Conservation (phyloP, 2,888 invertebrate species). For the Tyria jacobaeae region DNA sequence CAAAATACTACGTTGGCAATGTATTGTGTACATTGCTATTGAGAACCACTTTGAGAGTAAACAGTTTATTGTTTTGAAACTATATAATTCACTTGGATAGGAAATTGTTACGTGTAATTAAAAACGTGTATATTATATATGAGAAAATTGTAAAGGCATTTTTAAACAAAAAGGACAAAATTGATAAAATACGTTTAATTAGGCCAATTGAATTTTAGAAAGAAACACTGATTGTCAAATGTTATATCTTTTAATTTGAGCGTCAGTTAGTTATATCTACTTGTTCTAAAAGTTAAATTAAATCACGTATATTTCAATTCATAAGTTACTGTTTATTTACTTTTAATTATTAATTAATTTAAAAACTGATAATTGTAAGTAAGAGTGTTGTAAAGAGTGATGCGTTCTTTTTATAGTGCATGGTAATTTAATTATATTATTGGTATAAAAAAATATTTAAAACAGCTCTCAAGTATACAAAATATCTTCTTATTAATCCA, state of each 20-base stretch:
- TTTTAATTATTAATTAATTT: slow-evolving; percentile 2
- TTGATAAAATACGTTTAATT: background rate
- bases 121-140: too few relatives aligned
- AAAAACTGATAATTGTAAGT: slow-evolving; percentile 1
- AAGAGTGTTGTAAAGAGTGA: slow-evolving; percentile 5
- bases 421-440: background rate
- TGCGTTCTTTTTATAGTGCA: slow-evolving; percentile 2
- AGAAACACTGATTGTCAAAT: too few relatives aligned
- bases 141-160: too few relatives aligned
- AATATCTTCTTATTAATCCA: background rate
- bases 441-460: background rate
- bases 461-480: background rate
- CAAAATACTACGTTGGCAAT: background rate
- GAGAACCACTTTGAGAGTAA: background rate
- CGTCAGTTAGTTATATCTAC: slow-evolving; percentile 6
- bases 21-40: background rate
- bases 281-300: slow-evolving; percentile 1
- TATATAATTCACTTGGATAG: background rate
- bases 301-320: background rate
- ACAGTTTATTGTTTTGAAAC: background rate
- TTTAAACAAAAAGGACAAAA: too few relatives aligned
- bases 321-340: background rate
- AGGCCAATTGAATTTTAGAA: too few relatives aligned
- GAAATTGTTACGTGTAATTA: too few relatives aligned
- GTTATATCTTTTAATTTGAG: background rate